phyloP scores from a whole-genome alignment of 2,888 invertebrate species.

The Trypoxylon attenuatum region DNA sequence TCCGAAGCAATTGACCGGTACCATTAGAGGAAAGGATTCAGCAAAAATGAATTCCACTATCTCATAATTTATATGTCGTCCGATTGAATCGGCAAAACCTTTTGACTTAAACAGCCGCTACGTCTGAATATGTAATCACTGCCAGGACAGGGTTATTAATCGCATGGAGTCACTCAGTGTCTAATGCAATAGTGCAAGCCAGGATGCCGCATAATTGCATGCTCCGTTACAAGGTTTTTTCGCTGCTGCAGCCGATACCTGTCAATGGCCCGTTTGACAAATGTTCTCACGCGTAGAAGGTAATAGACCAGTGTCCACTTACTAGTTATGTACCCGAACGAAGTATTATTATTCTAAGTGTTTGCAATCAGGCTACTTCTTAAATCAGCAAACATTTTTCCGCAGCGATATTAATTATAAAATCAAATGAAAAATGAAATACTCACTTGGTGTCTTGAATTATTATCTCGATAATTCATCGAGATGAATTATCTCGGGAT shows the following conservation, averaged over 20 bases:
- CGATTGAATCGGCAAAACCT: slow-evolving; percentile 43
- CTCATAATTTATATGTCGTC: slow-evolving; percentile 28
- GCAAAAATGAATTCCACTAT: slow-evolving; percentile 29
- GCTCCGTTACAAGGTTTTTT: slow-evolving; percentile 8
- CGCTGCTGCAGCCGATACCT: slow-evolving; percentile 11
- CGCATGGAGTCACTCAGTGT: slow-evolving; percentile 9
- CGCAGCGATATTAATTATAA: no score
- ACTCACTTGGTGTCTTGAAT: no score
- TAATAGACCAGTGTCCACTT: no score
- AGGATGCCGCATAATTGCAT: slow-evolving; percentile 15
- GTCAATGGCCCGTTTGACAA: slow-evolving; percentile 44
- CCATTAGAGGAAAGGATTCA: slow-evolving; percentile 29
- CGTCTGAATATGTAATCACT: slow-evolving; percentile 43
- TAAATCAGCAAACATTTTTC: no score
- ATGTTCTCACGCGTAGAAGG: slow-evolving; percentile 25
- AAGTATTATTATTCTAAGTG: no score
- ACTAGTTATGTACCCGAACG: no score
- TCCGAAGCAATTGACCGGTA: no score
- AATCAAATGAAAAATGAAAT: no score
- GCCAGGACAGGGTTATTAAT: slow-evolving; percentile 50
- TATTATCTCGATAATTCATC: no score
- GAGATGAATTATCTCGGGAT: no score
- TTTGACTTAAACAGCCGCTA: slow-evolving; percentile 19
- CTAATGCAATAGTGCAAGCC: slow-evolving; percentile 3
- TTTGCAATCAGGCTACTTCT: no score